phyloP scores from a whole-genome alignment of 2,888 invertebrate genomes.

The Oligia strigilis region DNA sequence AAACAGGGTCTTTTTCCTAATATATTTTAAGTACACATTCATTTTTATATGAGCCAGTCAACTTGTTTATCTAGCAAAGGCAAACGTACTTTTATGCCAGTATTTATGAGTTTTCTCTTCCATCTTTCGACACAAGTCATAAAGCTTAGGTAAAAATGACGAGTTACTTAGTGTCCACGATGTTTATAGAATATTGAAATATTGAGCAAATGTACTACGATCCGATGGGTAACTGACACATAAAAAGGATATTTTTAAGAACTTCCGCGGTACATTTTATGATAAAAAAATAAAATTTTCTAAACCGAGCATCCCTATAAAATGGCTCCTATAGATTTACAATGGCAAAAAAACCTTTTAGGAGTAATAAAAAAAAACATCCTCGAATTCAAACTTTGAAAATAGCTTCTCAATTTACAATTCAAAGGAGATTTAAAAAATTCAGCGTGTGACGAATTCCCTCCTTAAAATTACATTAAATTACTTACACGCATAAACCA shows the following conservation, averaged over 20 bases:
- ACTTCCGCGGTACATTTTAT: constrained; percentile 33
- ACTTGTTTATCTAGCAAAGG: constrained; percentile 46
- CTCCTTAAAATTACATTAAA: constrained; percentile 69
- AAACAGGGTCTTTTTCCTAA: constrained; percentile 24
- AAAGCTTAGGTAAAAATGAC: constrained; percentile 55
- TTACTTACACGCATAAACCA: constrained; percentile 69
- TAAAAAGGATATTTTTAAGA: constrained; percentile 42
- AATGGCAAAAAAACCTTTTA: constrained; percentile 36
- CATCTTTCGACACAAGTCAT: constrained; percentile 48
- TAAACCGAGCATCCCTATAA: constrained; percentile 25
- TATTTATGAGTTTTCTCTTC: constrained; percentile 53
- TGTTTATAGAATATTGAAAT: constrained; percentile 52
- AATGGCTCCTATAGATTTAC: constrained; percentile 27
- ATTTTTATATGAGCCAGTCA: constrained; percentile 39
- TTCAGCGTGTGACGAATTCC: constrained; percentile 57
- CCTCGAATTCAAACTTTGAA: constrained; percentile 30
- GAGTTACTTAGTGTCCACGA: constrained; percentile 46
- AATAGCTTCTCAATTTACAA: constrained; percentile 46
- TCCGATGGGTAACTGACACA: constrained; percentile 6
- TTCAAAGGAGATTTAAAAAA: constrained; percentile 53
- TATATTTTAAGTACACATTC: constrained; percentile 47
- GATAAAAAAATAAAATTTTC: constrained; percentile 27
- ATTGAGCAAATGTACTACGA: constrained; percentile 32
- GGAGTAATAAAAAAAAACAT: constrained; percentile 38
- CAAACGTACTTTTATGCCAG: constrained; percentile 46